These are phyloP conservation scores for Clivina fossor DNA, from an alignment of 2,888 invertebrate genomes.

Conservation along the genomic window DNA sequence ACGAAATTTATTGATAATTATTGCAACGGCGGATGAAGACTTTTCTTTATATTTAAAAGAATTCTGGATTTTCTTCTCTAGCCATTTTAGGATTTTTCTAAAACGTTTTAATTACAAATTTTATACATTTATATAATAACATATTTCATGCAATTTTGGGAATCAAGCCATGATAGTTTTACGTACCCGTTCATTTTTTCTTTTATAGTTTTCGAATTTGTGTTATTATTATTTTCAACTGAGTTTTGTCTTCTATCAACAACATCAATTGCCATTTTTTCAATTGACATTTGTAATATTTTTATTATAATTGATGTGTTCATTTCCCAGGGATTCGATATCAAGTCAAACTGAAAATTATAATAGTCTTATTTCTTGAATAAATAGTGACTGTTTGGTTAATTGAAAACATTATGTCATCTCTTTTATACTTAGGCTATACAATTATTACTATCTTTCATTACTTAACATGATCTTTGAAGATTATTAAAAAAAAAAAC, in stretches of 20 bases:
- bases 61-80: slow-evolving; percentile 63
- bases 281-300: slow-evolving; percentile 59
- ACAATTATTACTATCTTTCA: too few relatives aligned
- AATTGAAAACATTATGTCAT: too few relatives aligned
- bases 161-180: too few relatives aligned
- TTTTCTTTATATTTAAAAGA: slow-evolving; percentile 66
- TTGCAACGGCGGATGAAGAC: slow-evolving; percentile 64
- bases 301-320: slow-evolving; percentile 63
- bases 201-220: background rate
- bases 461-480: too few relatives aligned
- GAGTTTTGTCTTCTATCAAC: background rate
- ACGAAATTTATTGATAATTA: slow-evolving; percentile 61
- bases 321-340: slow-evolving; percentile 66
- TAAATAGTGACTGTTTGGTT: too few relatives aligned
- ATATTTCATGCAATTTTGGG: too few relatives aligned
- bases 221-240: background rate
- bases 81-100: slow-evolving; percentile 61
- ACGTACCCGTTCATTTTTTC: slow-evolving; percentile 15
- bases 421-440: too few relatives aligned
- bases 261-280: slow-evolving; percentile 2
- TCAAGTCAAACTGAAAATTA: slow-evolving; percentile 68
- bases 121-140: too few relatives aligned
- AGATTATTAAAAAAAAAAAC: too few relatives aligned
- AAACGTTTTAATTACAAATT: too few relatives aligned
- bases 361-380: too few relatives aligned